A percentile compares a stretch with the other conserved stretches of the same genome.
Evolutionary conservation across 2,113 vertebrate genomes (phyloP).

Genomic region (Rhynchomys soricoides): DNA sequence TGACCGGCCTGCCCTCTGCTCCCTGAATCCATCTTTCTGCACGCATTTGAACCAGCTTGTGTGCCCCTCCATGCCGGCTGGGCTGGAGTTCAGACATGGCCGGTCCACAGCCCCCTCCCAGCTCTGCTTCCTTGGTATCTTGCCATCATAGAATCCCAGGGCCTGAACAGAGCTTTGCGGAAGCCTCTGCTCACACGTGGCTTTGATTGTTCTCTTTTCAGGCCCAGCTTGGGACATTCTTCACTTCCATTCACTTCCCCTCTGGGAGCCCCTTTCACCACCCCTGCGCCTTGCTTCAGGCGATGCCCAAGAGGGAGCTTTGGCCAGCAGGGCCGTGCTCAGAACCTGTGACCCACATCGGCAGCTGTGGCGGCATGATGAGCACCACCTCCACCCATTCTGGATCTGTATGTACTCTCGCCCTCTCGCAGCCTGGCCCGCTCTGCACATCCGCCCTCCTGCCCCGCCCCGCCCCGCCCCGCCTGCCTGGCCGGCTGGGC

Average conservation of each 20-base stretch:
- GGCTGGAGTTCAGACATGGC: neutral
- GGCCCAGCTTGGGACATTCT: slow-evolving; percentile 78
- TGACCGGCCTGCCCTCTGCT: neutral
- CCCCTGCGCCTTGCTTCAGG: slow-evolving; percentile 70
- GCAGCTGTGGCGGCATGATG: slow-evolving; percentile 91
- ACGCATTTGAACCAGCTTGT: neutral
- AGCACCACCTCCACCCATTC: slow-evolving; percentile 88
- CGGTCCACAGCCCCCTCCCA: neutral
- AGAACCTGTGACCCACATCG: slow-evolving; percentile 81
- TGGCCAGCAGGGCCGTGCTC: slow-evolving; percentile 87
- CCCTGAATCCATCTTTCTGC: neutral
- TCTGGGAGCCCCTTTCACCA: slow-evolving; percentile 71
- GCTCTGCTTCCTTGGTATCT: slow-evolving; percentile 64
- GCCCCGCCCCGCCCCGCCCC: accelerated
- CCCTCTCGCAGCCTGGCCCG: neutral
- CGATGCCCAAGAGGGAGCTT: slow-evolving; percentile 92
- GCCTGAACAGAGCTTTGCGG: slow-evolving; percentile 35
- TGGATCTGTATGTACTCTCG: slow-evolving; percentile 87
- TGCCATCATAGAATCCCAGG: neutral
- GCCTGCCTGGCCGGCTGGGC: neutral
- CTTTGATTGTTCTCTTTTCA: slow-evolving; percentile 82
- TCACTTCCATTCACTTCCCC: slow-evolving; percentile 73
- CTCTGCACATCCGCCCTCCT: neutral
- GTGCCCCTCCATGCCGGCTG: neutral
- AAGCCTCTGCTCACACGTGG: slow-evolving; percentile 59